Conservation (phyloP, 2,888 invertebrate genomes). For the Biston stratarius region DNA sequence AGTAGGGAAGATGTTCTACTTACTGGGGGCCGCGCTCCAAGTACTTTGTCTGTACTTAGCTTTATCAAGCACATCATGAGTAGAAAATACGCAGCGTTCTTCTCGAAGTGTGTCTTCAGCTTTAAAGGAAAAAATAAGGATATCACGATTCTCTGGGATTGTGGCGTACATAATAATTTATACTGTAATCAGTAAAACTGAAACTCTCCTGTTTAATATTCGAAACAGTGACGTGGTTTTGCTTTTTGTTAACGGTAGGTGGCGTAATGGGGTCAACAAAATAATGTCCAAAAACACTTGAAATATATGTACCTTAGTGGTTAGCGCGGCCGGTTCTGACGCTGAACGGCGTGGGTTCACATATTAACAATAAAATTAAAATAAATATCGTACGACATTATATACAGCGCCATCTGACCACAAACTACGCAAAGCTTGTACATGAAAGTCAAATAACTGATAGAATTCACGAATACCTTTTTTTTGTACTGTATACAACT, state of each 20-base stretch:
- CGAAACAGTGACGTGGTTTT: constrained; percentile 38
- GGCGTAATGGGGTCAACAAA: neutral
- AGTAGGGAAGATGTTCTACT: too few relatives aligned
- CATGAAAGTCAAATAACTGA: too few relatives aligned
- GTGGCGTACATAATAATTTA: constrained; percentile 37
- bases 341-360: too few relatives aligned
- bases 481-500: too few relatives aligned
- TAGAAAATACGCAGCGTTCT: neutral
- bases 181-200: constrained; percentile 49
- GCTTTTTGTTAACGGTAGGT: constrained; percentile 33
- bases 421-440: too few relatives aligned
- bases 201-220: constrained; percentile 52
- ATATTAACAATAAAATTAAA: too few relatives aligned
- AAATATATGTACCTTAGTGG: too few relatives aligned
- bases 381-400: too few relatives aligned
- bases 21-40: too few relatives aligned
- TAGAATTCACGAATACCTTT: too few relatives aligned
- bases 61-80: neutral
- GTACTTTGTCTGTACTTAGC: neutral
- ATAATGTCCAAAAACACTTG: neutral
- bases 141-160: constrained; percentile 22
- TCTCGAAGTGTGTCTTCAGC: neutral
- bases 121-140: constrained; percentile 29
- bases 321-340: too few relatives aligned
- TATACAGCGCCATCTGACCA: too few relatives aligned